Evolutionary conservation across 2,888 invertebrate species (phyloP).

Genomic region (Sinohyriopsis cumingii): DNA sequence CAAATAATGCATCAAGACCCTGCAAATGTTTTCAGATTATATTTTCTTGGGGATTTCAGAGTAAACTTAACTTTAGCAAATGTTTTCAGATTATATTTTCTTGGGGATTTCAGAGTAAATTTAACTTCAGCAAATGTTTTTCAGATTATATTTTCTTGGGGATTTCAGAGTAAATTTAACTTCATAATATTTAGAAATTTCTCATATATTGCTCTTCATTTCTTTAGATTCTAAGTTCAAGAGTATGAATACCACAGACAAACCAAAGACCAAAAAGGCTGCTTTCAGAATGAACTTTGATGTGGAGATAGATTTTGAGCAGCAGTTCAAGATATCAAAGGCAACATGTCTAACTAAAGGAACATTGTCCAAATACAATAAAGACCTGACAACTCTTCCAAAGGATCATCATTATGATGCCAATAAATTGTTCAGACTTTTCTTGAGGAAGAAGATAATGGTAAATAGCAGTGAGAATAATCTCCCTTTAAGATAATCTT

Average conservation of each 20-base stretch:
- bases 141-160: no score
- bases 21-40: no score
- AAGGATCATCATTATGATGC: constrained; percentile 67
- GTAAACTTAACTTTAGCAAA: no score
- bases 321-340: constrained; percentile 55
- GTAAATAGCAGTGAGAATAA: constrained; percentile 35
- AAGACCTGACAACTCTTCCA: constrained; percentile 62
- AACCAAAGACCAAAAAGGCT: constrained; percentile 48
- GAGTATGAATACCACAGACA: not conserved
- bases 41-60: no score
- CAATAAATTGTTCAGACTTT: constrained; percentile 61
- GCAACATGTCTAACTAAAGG: constrained; percentile 61
- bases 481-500: not conserved
- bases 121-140: no score
- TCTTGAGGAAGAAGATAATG: constrained; percentile 57
- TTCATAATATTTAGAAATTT: not conserved
- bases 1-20: no score
- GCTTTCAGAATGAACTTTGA: constrained; percentile 65
- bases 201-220: not conserved
- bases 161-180: no score
- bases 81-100: no score
- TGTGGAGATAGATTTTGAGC: constrained; percentile 59
- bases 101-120: no score
- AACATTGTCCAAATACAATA: constrained; percentile 64
- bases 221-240: constrained; percentile 16